A percentile compares a stretch with the other conserved stretches of the same genome.
Conservation (phyloP, 2,888 invertebrate genomes). For the Chrysotoxum bicinctum region DNA sequence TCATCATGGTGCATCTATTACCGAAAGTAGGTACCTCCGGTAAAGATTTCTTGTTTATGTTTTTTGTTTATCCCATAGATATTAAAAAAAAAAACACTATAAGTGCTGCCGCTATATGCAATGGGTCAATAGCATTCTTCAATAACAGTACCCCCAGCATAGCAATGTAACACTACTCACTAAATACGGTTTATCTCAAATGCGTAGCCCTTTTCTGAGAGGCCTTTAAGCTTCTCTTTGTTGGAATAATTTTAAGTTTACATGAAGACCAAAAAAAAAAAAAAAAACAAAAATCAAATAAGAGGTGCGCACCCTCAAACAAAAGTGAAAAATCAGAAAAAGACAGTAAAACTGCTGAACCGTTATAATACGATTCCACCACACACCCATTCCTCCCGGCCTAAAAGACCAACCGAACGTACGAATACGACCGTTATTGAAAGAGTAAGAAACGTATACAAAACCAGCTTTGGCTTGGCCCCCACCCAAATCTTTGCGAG, state of each 20-base stretch:
- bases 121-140: slow-evolving; percentile 56
- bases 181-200: slow-evolving; percentile 59
- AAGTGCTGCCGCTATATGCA: slow-evolving; percentile 38
- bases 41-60: slow-evolving; percentile 1
- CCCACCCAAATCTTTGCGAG: slow-evolving; percentile 53
- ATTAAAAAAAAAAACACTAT: slow-evolving; percentile 5
- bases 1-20: slow-evolving; percentile 23
- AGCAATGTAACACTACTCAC: slow-evolving; percentile 36
- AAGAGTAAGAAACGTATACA: slow-evolving; percentile 48
- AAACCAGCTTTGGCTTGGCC: slow-evolving; percentile 53
- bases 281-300: slow-evolving; percentile 55
- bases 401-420: not conserved
- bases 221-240: slow-evolving; percentile 41
- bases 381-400: slow-evolving; percentile 52
- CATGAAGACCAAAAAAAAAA: slow-evolving; percentile 37
- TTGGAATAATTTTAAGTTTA: slow-evolving; percentile 56
- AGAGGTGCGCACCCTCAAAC: slow-evolving; percentile 70
- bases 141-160: slow-evolving; percentile 31
- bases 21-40: not conserved
- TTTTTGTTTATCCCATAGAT: slow-evolving; percentile 24
- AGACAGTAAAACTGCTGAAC: slow-evolving; percentile 67
- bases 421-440: slow-evolving; percentile 56
- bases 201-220: slow-evolving; percentile 60
- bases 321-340: slow-evolving; percentile 71
- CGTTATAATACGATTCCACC: slow-evolving; percentile 69